Percentiles rank a stretch among this genome's conserved stretches.
phyloP scores from a whole-genome alignment of 2,113 vertebrate species.

The Rhizomys pruinosus region DNA sequence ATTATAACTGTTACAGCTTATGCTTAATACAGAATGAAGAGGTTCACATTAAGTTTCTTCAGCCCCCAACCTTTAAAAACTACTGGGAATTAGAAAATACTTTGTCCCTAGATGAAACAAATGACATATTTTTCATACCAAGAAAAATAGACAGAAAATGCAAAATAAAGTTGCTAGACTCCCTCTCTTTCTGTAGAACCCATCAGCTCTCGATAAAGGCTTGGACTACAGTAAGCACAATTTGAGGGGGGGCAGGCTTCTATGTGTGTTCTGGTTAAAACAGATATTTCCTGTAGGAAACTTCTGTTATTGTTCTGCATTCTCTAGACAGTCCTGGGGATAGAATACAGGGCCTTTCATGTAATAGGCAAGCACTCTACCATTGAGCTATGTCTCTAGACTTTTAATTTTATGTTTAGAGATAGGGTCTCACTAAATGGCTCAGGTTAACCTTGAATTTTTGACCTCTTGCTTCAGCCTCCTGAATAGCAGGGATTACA shows the following conservation, averaged over 20 bases:
- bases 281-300: not conserved
- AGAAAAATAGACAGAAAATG: slow-evolving; percentile 33
- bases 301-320: slow-evolving; percentile 18
- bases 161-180: slow-evolving; percentile 45
- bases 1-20: slow-evolving; percentile 20
- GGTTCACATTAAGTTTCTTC: too few relatives aligned
- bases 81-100: not conserved
- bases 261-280: not conserved
- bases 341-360: not conserved
- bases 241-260: not conserved
- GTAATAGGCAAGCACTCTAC: not conserved
- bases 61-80: slow-evolving; percentile 13
- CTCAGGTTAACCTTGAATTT: not conserved
- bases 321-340: not conserved
- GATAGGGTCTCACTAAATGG: too few relatives aligned
- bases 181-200: not conserved
- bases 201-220: not conserved
- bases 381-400: too few relatives aligned
- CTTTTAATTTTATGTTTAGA: too few relatives aligned
- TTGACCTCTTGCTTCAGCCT: not conserved
- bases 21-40: slow-evolving; percentile 20
- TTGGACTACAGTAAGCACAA: not conserved
- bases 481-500: not conserved
- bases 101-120: slow-evolving; percentile 42
- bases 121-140: not conserved